These are phyloP conservation scores for Eufriesea mexicana DNA, from an alignment of 1,140 invertebrate species.

Conservation along the genomic window DNA sequence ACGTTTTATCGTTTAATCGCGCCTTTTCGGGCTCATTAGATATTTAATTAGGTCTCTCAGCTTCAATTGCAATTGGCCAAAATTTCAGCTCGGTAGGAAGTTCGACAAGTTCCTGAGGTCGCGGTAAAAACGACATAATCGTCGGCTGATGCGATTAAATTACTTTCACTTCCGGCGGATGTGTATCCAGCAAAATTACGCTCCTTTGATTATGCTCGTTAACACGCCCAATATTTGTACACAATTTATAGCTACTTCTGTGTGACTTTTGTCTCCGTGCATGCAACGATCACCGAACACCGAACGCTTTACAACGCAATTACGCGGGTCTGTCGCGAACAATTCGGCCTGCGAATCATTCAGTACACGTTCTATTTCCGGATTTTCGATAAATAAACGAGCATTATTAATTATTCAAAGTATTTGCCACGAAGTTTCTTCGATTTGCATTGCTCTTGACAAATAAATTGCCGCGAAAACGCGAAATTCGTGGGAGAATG, in stretches of 20 bases:
- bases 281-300: constrained; percentile 1
- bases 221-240: constrained; percentile 29
- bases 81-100: no score
- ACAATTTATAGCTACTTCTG: constrained; percentile 17
- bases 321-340: neutral
- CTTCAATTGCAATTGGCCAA: no score
- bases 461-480: neutral
- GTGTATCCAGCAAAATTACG: neutral
- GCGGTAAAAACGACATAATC: no score
- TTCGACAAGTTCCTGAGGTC: no score
- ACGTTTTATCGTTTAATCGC: no score
- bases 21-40: no score
- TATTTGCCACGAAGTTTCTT: neutral
- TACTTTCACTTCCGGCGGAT: no score
- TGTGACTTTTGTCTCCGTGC: constrained; percentile 8
- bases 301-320: constrained; percentile 22
- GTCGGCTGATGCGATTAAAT: neutral
- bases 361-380: no score
- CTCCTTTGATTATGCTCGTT: constrained; percentile 24
- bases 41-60: no score
- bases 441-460: neutral
- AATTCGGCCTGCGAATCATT: no score
- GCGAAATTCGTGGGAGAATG: no score
- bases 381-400: no score
- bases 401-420: neutral